Base-by-base conservation (phyloP, 1,140 invertebrate genomes). In the Nomia melanderi region DNA sequence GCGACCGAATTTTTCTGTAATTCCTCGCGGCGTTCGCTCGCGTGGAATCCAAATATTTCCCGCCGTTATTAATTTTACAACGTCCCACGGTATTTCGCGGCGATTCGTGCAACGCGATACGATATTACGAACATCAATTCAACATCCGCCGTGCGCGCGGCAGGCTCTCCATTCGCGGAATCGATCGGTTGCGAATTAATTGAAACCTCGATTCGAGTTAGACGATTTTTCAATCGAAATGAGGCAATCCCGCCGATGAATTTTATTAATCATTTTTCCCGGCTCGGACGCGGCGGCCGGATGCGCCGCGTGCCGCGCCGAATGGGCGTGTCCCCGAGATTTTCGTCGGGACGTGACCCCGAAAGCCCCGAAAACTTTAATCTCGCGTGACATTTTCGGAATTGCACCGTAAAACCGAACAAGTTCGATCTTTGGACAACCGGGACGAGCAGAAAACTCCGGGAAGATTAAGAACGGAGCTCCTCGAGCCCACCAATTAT, bases 101-200 rank as follows among this genome's bases (percentile, higher is more conserved):
- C 14, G 20, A 17, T 17, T 3, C 41, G 41, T 5, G 41, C 4
- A 44, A 44, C 41, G 41, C 20, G 41, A 17, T 44, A 50, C 47
- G 7, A 50, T 50, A n/a, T 50, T 50, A 50, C n/a, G 47, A 20
- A 50, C 20, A 50, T n/a, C n/a, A 8, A n/a, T 50, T n/a, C 5
- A 50, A 50, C 41, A 44, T 17, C 41, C 14, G 20, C 41, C 41
- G 14, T 17, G 36, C 14, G 41, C 41, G 20, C 11, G 20, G 36
- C 1, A 0, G 33, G 27, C 44, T 66, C 44, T 66, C 6, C 23
- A 31, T 75, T 70, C 3, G 31, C 47, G 31, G 44, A 69, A 70
- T 70, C 56, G 41, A 59, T 39, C 2, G 31, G 3, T 25, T 6
- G 39, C 23, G 41, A 75, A 57, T 67, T 59, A 33, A 59, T 69